Percentiles rank a stretch among this genome's conserved stretches.
phyloP scores from a whole-genome alignment of 2,888 invertebrate genomes.

The Lithophane ornitopus region DNA sequence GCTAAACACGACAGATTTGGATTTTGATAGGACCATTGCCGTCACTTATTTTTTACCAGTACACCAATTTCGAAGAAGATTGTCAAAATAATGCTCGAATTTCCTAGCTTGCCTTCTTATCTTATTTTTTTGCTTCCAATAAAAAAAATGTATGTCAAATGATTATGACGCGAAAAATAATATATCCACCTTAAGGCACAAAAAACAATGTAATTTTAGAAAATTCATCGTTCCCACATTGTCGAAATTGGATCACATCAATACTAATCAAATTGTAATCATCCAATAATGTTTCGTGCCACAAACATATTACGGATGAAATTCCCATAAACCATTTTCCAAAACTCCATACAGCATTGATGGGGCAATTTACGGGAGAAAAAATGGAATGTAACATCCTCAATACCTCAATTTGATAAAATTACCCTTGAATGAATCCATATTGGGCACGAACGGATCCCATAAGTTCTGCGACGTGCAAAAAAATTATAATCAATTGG shows the following conservation, averaged over 20 bases:
- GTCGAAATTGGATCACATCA: slow-evolving; percentile 31
- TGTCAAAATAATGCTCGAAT: no score
- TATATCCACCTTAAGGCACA: not conserved
- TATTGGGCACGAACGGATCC: slow-evolving; percentile 15
- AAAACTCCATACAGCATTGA: slow-evolving; percentile 40
- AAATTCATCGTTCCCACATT: slow-evolving; percentile 16
- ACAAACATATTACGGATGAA: slow-evolving; percentile 11
- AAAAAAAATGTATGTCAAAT: not conserved
- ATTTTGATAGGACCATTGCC: no score
- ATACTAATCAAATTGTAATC: slow-evolving; percentile 28
- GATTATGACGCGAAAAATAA: not conserved
- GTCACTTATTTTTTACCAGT: no score
- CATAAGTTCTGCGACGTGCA: slow-evolving; percentile 29
- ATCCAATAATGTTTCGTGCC: slow-evolving; percentile 22
- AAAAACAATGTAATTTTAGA: not conserved
- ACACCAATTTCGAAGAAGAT: no score
- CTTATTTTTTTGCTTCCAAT: not conserved
- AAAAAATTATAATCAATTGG: slow-evolving; percentile 9
- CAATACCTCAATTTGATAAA: slow-evolving; percentile 53
- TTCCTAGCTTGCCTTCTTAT: not conserved
- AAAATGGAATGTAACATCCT: slow-evolving; percentile 56
- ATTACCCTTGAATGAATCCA: slow-evolving; percentile 29
- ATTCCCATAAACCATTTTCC: slow-evolving; percentile 21
- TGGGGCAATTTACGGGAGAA: slow-evolving; percentile 50
- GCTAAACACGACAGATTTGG: no score